Base-by-base conservation (phyloP, 1,140 invertebrate species). In the Hirudo medicinalis region DNA sequence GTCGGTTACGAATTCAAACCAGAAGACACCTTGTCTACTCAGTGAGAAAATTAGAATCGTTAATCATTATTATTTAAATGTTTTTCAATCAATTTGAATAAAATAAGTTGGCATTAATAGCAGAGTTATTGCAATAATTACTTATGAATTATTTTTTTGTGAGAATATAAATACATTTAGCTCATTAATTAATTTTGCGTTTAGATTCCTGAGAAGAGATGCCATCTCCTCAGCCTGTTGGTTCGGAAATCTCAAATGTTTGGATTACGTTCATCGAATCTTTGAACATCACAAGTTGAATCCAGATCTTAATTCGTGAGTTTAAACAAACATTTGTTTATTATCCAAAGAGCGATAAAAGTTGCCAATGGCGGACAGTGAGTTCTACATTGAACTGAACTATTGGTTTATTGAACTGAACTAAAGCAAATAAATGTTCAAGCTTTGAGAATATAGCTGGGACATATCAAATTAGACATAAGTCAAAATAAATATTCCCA, bases 51-150 rank as follows among this genome's bases (percentile, higher is more conserved):
- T n/a, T 25, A 57, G 25, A n/a, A 57, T 57, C 9, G 54, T 57
- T n/a, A 57, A n/a, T 57, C 54, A 9, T 57, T 57, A 57, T n/a
- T 57, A n/a, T 57, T 57, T 57, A 57, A 57, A n/a, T 57, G 2
- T 9, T 57, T 57, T 57, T 3, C 25, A 57, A 20, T 57, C 25
- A 57, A n/a, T 57, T 57, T 57, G 25, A 4, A 4, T 57, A 57
- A 3, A n/a, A 25, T 57, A n/a, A n/a, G 2, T n/a, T n/a, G 2
- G 2, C 54, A 57, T 20, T 25, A 25, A 20, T 9, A 25, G 20
- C 25, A 25, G 54, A 57, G 9, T 5, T 57, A 57, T 20, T 25
- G 54, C 25, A n/a, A 3, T 57, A 25, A 20, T 57, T n/a, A 57
- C 54, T 57, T n/a, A 4, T 57, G 5, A 9, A 57, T 57, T 57